These are phyloP conservation scores for Thumatha senex DNA, from an alignment of 2,888 invertebrate species.

Conservation along the genomic window DNA sequence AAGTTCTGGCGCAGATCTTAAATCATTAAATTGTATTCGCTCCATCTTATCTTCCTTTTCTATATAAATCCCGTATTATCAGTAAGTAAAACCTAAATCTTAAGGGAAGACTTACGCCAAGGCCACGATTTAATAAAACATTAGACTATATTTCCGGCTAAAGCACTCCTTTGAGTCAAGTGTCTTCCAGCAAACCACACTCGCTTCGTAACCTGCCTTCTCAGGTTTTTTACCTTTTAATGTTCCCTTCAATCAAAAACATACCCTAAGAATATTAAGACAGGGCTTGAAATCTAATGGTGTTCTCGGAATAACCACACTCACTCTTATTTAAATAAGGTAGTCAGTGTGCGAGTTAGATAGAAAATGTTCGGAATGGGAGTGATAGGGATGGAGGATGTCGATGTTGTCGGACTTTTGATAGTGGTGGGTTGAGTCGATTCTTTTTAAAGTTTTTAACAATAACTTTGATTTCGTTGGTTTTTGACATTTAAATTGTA, in stretches of 20 bases:
- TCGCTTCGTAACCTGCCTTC: constrained; percentile 64
- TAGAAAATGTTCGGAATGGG: constrained; percentile 52
- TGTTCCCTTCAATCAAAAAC: constrained; percentile 26
- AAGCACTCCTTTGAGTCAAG: constrained; percentile 64
- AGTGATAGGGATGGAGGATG: constrained; percentile 56
- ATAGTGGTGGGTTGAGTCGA: constrained; percentile 58
- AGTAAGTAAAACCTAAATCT: too few relatives aligned
- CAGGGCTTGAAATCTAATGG: constrained; percentile 51
- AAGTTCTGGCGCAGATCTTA: too few relatives aligned
- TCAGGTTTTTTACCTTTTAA: constrained; percentile 64
- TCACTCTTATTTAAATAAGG: constrained; percentile 82
- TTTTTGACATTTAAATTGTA: too few relatives aligned
- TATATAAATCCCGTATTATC: too few relatives aligned
- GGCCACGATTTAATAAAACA: constrained; percentile 52
- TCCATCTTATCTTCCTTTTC: neutral
- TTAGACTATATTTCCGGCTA: constrained; percentile 68
- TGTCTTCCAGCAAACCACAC: constrained; percentile 60
- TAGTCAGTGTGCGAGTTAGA: constrained; percentile 71
- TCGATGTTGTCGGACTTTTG: constrained; percentile 70
- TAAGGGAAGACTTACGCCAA: constrained; percentile 31
- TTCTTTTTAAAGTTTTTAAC: constrained; percentile 7
- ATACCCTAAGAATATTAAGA: constrained; percentile 42
- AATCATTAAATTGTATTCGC: neutral
- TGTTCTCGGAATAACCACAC: constrained; percentile 50
- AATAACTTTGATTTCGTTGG: constrained; percentile 4